Evolutionary conservation across 1,140 invertebrate species (phyloP).

Genomic region (Magallana angulata): DNA sequence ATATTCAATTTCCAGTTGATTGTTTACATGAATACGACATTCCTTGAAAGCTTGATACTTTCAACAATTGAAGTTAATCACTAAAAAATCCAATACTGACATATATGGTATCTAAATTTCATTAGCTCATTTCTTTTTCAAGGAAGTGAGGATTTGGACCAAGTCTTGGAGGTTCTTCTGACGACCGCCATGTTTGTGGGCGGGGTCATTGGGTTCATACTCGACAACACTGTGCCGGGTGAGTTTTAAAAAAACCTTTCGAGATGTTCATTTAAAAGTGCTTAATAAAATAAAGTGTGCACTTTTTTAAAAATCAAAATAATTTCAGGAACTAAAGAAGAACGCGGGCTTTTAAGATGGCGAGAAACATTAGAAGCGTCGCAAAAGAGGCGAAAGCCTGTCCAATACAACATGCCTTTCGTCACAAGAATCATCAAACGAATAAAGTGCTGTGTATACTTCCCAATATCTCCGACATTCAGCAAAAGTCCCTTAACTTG

Average conservation of each 20-base stretch:
- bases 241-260: not conserved
- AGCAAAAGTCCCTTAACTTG: not conserved
- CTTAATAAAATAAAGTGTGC: not conserved
- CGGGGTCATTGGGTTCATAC: conserved; percentile 87
- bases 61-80: no score
- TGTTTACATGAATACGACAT: no score
- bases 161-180: conserved; percentile 88
- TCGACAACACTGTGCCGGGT: conserved; percentile 94
- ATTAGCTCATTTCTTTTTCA: not conserved
- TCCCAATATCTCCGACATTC: conserved; percentile 47
- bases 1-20: no score
- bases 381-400: not conserved
- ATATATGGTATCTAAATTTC: no score
- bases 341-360: conserved; percentile 44
- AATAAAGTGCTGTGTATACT: conserved; percentile 36
- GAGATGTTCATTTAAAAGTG: not conserved
- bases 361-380: not conserved
- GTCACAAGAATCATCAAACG: conserved; percentile 28
- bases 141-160: conserved; percentile 82
- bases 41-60: no score
- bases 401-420: conserved; percentile 28
- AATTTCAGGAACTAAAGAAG: conserved; percentile 26
- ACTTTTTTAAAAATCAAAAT: not conserved
- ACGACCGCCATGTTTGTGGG: conserved; percentile 92
- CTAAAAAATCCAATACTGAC: no score